phyloP scores from a whole-genome alignment of 2,113 vertebrate species.

The Micronisus gabar region DNA sequence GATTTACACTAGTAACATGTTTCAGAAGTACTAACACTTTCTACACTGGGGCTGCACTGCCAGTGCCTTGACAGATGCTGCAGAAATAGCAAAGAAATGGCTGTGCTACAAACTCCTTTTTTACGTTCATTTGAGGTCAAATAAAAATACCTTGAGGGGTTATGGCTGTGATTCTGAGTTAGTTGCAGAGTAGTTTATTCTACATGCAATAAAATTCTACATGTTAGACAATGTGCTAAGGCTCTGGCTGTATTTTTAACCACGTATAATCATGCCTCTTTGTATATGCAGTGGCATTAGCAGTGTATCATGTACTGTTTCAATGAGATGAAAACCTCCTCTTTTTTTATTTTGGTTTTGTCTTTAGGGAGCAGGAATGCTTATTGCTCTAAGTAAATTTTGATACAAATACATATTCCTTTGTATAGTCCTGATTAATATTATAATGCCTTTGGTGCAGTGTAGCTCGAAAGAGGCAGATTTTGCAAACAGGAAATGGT shows the following conservation, averaged over 20 bases:
- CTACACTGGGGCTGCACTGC: not conserved
- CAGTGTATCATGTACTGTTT: not conserved
- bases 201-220: not conserved
- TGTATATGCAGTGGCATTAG: not conserved
- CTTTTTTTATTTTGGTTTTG: not conserved
- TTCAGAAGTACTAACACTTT: not conserved
- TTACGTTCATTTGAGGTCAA: not conserved
- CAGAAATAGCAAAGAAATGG: not conserved
- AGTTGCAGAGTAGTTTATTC: not conserved
- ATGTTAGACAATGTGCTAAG: not conserved
- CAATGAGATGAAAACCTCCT: not conserved
- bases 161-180: not conserved
- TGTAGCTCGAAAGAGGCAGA: slow-evolving; percentile 42
- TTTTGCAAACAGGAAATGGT: slow-evolving; percentile 48
- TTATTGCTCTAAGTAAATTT: not conserved
- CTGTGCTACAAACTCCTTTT: not conserved
- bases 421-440: slow-evolving; percentile 33
- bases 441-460: slow-evolving; percentile 54
- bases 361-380: not conserved
- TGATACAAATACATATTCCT: not conserved
- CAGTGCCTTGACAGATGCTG: not conserved
- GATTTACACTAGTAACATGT: not conserved
- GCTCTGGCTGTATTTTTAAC: not conserved
- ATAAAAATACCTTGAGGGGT: not conserved
- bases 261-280: not conserved